phyloP scores from a whole-genome alignment of 2,888 invertebrate species.

The Nebria brevicollis region DNA sequence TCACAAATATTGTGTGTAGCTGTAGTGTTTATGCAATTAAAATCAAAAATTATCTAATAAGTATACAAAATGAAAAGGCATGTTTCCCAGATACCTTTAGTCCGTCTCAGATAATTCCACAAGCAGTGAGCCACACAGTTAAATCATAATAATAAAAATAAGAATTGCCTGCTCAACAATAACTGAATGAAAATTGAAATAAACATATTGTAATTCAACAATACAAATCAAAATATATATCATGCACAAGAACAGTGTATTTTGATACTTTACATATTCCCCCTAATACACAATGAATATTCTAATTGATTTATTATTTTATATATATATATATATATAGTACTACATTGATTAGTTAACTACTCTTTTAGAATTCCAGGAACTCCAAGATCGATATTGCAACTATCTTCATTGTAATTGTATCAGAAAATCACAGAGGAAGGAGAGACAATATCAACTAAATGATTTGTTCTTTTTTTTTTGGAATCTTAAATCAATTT shows the following conservation, averaged over 20 bases:
- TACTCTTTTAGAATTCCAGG: too few relatives aligned
- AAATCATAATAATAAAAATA: not conserved
- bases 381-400: too few relatives aligned
- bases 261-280: not conserved
- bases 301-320: too few relatives aligned
- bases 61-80: not conserved
- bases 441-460: too few relatives aligned
- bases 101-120: not conserved
- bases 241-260: not conserved
- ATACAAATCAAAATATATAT: not conserved
- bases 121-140: not conserved
- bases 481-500: too few relatives aligned
- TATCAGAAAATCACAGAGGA: too few relatives aligned
- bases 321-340: too few relatives aligned
- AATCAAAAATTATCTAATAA: not conserved
- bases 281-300: not conserved
- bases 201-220: not conserved
- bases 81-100: not conserved
- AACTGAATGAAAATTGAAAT: not conserved
- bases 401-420: too few relatives aligned
- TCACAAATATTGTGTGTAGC: not conserved
- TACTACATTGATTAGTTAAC: too few relatives aligned
- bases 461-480: too few relatives aligned
- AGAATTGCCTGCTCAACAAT: not conserved
- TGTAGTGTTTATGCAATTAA: not conserved